Evolutionary conservation across 2,888 invertebrate genomes (phyloP), one percentile per base, ranked within the genome.

Genomic region (Agapostemon virescens): DNA sequence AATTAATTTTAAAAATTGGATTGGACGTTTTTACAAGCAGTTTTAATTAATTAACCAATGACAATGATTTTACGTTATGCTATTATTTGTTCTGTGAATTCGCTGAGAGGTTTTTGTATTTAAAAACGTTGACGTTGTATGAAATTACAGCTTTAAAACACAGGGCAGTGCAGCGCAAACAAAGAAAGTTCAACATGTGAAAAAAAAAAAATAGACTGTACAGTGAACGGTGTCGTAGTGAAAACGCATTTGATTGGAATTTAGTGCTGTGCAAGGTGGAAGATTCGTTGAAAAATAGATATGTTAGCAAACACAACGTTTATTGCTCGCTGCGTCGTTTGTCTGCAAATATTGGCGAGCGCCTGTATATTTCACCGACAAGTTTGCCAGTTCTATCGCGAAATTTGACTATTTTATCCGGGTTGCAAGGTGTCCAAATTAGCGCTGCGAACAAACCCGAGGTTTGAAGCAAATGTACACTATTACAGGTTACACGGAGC

Each of bases 361-460:
- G 55, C 26, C 26, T 26, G 26, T 17, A 55, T 17, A 26, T 26
- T 17, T 55, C 55, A 26, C 26, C 26, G 55, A 26, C 26, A 55
- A 55, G 26, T 55, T 55, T 55, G 17, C 55, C 55, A 55, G 55
- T 26, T 26, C 55, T 7, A 55, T 55, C 55, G 55, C 7, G 55
- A 17, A 26, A 55, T 55, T 55, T 26, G 26, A 26, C 55, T 26
- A 55, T 17, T 55, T 55, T 55, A 55, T 17, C 26, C 7, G 15
- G 55, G 26, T 26, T 55, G 52, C 26, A 55, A 55, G 55, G 55
- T 55, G 55, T 55, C 55, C 55, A 55, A 55, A 55, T 55, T 55
- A 55, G 26, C 26, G 55, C 26, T 26, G 55, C 55, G 26, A 26
- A 26, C 26, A 55, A 15, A 26, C 15, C 15, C 26, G 0, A 55